Conservation (phyloP, 2,888 invertebrate species). For the Galeruca laticollis region DNA sequence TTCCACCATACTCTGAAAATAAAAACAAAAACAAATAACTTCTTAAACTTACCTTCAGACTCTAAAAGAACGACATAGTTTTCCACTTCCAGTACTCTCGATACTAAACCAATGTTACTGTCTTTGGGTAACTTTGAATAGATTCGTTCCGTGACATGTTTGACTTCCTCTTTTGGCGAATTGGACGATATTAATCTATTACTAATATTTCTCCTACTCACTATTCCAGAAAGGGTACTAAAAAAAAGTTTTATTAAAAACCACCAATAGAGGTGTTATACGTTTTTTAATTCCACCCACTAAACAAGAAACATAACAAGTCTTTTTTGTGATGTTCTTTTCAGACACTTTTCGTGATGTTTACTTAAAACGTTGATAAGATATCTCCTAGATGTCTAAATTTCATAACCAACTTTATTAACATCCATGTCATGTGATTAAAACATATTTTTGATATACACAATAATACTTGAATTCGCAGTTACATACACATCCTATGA, state of each 20-base stretch:
- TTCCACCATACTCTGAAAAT: too few relatives aligned
- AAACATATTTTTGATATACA: too few relatives aligned
- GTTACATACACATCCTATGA: too few relatives aligned
- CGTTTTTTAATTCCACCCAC: too few relatives aligned
- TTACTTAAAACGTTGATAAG: too few relatives aligned
- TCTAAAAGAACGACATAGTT: slow-evolving; percentile 79
- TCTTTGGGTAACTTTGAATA: slow-evolving; percentile 77
- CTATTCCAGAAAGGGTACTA: slow-evolving; percentile 75
- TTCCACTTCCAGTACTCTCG: slow-evolving; percentile 84
- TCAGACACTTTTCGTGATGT: too few relatives aligned
- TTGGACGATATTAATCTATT: slow-evolving; percentile 75
- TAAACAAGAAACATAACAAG: too few relatives aligned
- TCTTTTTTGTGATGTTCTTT: too few relatives aligned
- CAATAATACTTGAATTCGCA: too few relatives aligned
- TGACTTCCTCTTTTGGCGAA: slow-evolving; percentile 72
- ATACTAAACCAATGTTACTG: slow-evolving; percentile 80
- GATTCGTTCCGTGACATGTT: slow-evolving; percentile 77
- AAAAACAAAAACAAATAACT: not conserved
- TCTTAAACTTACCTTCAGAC: slow-evolving; percentile 55
- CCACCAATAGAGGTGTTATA: not conserved
- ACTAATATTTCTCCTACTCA: slow-evolving; percentile 78
- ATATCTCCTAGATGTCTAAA: too few relatives aligned
- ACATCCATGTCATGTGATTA: too few relatives aligned
- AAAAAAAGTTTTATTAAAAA: slow-evolving; percentile 9
- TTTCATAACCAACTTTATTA: too few relatives aligned